Percentiles rank a stretch among this genome's conserved stretches.
phyloP scores from a whole-genome alignment of 1,140 invertebrate genomes.

The Onthophagus taurus region DNA sequence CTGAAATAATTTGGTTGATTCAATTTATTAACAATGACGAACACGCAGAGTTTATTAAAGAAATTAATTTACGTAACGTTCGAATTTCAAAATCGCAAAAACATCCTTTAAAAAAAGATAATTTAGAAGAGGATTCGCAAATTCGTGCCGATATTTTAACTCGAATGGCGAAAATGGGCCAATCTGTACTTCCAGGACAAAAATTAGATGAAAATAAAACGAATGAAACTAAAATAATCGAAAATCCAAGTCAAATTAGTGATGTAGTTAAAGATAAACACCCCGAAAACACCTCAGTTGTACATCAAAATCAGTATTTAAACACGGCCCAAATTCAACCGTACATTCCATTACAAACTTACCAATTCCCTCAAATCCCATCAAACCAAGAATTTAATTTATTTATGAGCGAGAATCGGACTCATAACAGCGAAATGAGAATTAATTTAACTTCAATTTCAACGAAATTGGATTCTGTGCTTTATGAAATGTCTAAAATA shows the following conservation, averaged over 20 bases:
- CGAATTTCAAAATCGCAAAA: slow-evolving; percentile 6
- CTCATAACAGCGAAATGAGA: slow-evolving; percentile 28
- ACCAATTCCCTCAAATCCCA: background rate
- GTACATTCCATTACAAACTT: background rate
- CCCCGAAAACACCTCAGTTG: background rate
- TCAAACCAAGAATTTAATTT: slow-evolving; percentile 8
- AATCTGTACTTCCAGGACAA: slow-evolving; percentile 21
- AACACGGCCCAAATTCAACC: background rate
- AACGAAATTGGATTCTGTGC: slow-evolving; percentile 25
- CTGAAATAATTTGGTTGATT: slow-evolving; percentile 20
- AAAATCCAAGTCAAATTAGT: slow-evolving; percentile 1
- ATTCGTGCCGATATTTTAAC: slow-evolving; percentile 24
- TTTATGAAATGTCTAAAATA: slow-evolving; percentile 11
- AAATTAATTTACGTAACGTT: slow-evolving; percentile 16
- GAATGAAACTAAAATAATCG: background rate
- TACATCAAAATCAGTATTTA: background rate
- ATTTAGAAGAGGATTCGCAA: slow-evolving; percentile 11
- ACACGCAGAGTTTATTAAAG: slow-evolving; percentile 16
- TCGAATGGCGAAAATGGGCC: slow-evolving; percentile 31
- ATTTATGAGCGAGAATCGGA: slow-evolving; percentile 19
- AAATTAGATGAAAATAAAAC: background rate
- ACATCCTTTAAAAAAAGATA: background rate
- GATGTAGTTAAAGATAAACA: background rate
- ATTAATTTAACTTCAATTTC: slow-evolving; percentile 25
- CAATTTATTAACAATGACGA: slow-evolving; percentile 20